Percentiles rank a stretch among this genome's conserved stretches.
These are phyloP conservation scores for Syrmaticus mikado DNA, from an alignment of 2,113 vertebrate species.

Conservation along the genomic window DNA sequence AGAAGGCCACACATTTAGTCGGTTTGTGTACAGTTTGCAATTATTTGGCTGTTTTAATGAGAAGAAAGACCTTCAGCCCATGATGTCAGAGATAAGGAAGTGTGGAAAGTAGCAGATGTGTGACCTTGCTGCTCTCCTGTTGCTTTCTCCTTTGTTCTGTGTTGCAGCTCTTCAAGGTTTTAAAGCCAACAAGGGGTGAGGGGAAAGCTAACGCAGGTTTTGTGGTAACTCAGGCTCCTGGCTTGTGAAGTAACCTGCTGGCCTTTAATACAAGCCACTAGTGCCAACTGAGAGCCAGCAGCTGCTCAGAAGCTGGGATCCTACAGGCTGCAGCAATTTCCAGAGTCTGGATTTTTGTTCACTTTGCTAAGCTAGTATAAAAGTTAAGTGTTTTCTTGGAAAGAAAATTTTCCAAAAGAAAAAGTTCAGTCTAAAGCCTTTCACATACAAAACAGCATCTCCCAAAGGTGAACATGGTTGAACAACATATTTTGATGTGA, in stretches of 20 bases:
- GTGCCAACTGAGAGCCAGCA: not conserved
- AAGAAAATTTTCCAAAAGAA: not conserved
- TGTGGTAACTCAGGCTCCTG: not conserved
- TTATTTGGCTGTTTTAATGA: constrained; percentile 87
- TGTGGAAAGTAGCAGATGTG: constrained; percentile 78
- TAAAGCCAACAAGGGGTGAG: constrained; percentile 35
- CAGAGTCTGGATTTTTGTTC: not conserved
- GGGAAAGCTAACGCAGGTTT: not conserved
- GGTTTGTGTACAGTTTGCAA: constrained; percentile 83
- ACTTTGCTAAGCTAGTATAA: rapidly evolving
- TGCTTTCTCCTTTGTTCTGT: constrained; percentile 71
- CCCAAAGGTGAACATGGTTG: not conserved
- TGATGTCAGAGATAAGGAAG: constrained; percentile 85
- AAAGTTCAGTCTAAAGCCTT: not conserved
- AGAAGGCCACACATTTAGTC: constrained; percentile 85
- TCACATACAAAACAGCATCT: not conserved
- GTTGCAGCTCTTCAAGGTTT: constrained; percentile 73
- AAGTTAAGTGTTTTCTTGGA: not conserved
- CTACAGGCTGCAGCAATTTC: not conserved
- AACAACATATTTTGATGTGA: not conserved
- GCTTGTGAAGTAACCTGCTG: not conserved
- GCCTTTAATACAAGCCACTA: not conserved
- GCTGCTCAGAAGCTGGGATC: not conserved
- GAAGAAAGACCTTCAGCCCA: constrained; percentile 80
- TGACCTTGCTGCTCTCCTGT: constrained; percentile 68